Evolutionary conservation across 1,140 invertebrate species (phyloP).

Genomic region (Branchinecta lynchi): DNA sequence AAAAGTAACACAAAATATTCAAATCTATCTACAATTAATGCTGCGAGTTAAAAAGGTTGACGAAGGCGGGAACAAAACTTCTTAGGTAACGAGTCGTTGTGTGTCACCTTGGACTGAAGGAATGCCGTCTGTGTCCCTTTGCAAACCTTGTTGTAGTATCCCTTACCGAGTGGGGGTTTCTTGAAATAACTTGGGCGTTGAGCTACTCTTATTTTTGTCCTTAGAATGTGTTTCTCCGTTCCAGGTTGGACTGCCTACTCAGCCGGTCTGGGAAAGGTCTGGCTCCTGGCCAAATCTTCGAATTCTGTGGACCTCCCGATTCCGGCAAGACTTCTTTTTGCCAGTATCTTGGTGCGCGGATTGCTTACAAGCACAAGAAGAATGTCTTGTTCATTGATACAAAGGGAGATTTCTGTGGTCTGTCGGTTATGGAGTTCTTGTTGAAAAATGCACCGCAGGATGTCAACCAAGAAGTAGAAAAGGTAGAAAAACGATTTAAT

Average conservation of each 20-base stretch:
- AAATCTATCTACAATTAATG: no score
- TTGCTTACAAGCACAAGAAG: neutral
- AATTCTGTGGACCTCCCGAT: neutral
- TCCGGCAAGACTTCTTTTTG: neutral
- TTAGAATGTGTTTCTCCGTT: no score
- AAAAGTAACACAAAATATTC: no score
- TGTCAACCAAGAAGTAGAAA: neutral
- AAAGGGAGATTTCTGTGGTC: neutral
- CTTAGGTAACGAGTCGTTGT: no score
- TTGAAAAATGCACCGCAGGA: neutral
- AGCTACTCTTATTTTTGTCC: no score
- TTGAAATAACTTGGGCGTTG: no score
- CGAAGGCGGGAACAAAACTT: no score
- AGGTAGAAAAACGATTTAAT: neutral
- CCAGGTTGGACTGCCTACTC: neutral
- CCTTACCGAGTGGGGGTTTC: no score
- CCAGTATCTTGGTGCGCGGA: neutral
- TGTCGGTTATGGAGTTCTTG: neutral
- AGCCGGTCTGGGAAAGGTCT: neutral
- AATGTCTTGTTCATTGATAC: conserved; percentile 1
- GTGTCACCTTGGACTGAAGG: no score
- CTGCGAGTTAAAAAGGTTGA: no score
- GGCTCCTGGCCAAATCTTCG: neutral
- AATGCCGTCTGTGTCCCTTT: no score
- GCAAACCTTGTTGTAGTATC: no score